Evolutionary conservation across 30 jellyfish, hydroid and myxozoan species (phyloP).

Genomic region (Aurelia sp.): DNA sequence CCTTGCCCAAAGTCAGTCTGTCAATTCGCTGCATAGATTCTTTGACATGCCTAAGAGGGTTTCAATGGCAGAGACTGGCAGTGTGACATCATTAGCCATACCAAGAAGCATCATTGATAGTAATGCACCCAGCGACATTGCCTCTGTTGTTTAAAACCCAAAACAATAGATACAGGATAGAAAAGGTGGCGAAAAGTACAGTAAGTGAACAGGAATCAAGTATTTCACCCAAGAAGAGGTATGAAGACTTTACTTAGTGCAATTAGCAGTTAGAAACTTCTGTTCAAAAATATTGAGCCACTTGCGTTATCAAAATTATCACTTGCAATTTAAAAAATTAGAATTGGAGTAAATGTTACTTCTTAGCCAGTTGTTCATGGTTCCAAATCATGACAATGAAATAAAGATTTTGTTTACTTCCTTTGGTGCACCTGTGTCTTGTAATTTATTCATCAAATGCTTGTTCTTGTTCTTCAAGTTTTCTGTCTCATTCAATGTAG

Average conservation of each 20-base stretch:
- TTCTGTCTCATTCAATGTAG: too few relatives aligned
- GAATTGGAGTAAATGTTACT: not conserved
- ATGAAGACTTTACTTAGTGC: too few relatives aligned
- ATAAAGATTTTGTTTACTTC: not conserved
- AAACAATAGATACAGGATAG: too few relatives aligned
- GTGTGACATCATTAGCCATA: conserved; percentile 90
- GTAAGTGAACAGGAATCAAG: too few relatives aligned
- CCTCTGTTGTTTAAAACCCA: conserved; percentile 55
- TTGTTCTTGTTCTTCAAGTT: too few relatives aligned
- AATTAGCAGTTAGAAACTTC: too few relatives aligned
- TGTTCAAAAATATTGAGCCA: too few relatives aligned
- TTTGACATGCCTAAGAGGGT: conserved; percentile 88
- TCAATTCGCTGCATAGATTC: conserved; percentile 67
- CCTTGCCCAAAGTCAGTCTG: conserved; percentile 82
- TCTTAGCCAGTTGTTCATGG: conserved; percentile 58
- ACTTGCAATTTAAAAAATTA: not conserved
- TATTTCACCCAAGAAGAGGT: too few relatives aligned
- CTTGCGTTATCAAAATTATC: too few relatives aligned
- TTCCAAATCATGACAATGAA: conserved; percentile 37
- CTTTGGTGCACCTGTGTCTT: not conserved
- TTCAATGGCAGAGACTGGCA: conserved; percentile 89
- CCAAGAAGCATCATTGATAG: conserved; percentile 43
- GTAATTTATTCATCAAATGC: not conserved
- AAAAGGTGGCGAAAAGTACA: too few relatives aligned
- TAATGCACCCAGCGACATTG: conserved; percentile 43